phyloP scores from a whole-genome alignment of 2,888 invertebrate genomes.

The Protonemura montana region DNA sequence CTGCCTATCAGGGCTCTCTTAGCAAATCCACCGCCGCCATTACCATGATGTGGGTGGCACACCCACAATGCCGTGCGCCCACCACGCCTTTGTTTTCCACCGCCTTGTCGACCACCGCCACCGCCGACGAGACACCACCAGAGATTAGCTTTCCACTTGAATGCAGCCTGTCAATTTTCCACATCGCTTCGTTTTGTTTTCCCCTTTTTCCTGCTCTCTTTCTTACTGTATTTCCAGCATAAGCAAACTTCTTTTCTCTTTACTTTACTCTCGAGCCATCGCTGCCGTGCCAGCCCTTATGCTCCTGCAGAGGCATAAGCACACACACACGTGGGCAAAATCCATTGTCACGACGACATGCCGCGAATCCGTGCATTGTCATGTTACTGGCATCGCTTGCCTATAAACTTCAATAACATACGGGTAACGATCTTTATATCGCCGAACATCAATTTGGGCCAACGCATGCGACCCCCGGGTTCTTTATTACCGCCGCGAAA shows the following conservation, averaged over 20 bases:
- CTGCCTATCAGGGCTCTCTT: not conserved
- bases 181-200: constrained; percentile 37
- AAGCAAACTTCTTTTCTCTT: constrained; percentile 37
- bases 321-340: not conserved
- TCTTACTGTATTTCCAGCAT: not conserved
- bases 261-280: constrained; percentile 17
- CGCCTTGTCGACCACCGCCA: constrained; percentile 12
- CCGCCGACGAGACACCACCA: constrained; percentile 18
- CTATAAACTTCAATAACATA: constrained; percentile 40
- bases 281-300: not conserved
- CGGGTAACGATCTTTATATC: constrained; percentile 34
- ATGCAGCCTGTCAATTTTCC: constrained; percentile 44
- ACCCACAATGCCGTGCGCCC: not conserved
- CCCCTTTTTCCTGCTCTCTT: constrained; percentile 20
- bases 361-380: constrained; percentile 20
- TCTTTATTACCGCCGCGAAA: constrained; percentile 16
- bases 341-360: not conserved
- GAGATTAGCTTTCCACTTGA: constrained; percentile 45
- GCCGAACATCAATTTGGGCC: constrained; percentile 23
- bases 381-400: not conserved
- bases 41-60: constrained; percentile 10
- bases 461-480: not conserved
- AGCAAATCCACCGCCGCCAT: not conserved
- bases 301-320: not conserved
- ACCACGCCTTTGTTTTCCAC: constrained; percentile 1